Percentiles rank a stretch among this genome's conserved stretches.
Conservation (phyloP, 2,888 invertebrate species). For the Reticulitermes lucifugus region DNA sequence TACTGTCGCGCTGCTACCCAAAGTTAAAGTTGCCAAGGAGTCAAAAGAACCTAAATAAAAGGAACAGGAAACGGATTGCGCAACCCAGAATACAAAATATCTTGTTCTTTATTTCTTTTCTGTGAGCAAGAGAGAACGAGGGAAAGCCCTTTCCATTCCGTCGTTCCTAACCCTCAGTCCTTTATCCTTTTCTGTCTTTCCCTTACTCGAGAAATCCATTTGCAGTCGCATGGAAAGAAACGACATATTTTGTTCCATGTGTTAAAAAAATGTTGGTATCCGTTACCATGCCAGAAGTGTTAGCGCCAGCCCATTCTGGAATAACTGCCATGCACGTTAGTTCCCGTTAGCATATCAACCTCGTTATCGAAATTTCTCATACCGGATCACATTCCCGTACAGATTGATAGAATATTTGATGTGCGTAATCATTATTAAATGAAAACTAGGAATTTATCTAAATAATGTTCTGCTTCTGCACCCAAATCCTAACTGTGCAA, state of each 20-base stretch:
- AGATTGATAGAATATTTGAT: no score
- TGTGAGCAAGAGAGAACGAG: neutral
- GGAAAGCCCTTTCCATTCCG: neutral
- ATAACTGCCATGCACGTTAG: no score
- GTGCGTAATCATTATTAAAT: no score
- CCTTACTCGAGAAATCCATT: constrained; percentile 46
- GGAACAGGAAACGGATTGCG: constrained; percentile 36
- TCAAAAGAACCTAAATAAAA: constrained; percentile 7
- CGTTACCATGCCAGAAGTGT: neutral
- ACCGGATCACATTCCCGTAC: no score
- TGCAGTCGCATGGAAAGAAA: constrained; percentile 40
- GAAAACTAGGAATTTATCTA: no score
- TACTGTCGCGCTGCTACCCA: neutral
- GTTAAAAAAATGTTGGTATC: neutral
- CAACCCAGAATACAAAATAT: constrained; percentile 40
- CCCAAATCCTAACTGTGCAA: no score
- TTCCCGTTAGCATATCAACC: no score
- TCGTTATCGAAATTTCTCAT: no score
- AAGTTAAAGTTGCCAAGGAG: neutral
- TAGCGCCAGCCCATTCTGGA: no score
- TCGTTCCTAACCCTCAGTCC: neutral
- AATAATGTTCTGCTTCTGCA: no score
- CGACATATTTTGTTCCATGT: constrained; percentile 32
- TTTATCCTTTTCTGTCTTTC: constrained; percentile 11
- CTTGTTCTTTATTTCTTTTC: constrained; percentile 40